A percentile compares a stretch with the other conserved stretches of the same genome.
Evolutionary conservation across 2,888 invertebrate species (phyloP).

Genomic region (Panzeria rudis): DNA sequence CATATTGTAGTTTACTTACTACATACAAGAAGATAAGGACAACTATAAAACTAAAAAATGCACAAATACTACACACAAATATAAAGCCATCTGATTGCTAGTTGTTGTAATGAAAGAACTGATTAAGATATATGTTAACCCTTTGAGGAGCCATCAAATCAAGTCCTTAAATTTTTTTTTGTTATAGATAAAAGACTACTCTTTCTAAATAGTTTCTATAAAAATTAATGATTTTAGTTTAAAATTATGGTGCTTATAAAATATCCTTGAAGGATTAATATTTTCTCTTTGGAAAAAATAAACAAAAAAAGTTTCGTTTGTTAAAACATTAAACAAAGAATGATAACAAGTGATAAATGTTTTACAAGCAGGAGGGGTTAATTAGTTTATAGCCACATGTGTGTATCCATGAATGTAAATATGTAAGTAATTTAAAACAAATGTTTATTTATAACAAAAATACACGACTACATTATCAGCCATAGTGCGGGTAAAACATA

Average conservation of each 20-base stretch:
- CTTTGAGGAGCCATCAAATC: neutral
- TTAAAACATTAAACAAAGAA: constrained; percentile 37
- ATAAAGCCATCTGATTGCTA: constrained; percentile 1
- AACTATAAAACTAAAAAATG: neutral
- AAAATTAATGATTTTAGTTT: neutral
- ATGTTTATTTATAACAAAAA: constrained; percentile 43
- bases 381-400: constrained; percentile 47
- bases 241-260: neutral
- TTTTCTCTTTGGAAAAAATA: neutral
- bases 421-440: constrained; percentile 11
- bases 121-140: constrained; percentile 56
- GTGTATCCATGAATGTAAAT: neutral
- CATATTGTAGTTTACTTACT: constrained; percentile 2
- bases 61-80: neutral
- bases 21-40: constrained; percentile 3
- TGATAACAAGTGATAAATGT: constrained; percentile 59
- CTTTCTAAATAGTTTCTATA: neutral
- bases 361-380: constrained; percentile 50
- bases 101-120: constrained; percentile 20
- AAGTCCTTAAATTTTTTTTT: neutral
- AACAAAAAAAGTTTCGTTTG: neutral
- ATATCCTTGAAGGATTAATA: neutral
- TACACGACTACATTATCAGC: constrained; percentile 3
- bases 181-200: neutral
- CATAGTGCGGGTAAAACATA: constrained; percentile 1